phyloP scores from a whole-genome alignment of 2,797 vertebrate genomes.

The Knipowitschia caucasica region DNA sequence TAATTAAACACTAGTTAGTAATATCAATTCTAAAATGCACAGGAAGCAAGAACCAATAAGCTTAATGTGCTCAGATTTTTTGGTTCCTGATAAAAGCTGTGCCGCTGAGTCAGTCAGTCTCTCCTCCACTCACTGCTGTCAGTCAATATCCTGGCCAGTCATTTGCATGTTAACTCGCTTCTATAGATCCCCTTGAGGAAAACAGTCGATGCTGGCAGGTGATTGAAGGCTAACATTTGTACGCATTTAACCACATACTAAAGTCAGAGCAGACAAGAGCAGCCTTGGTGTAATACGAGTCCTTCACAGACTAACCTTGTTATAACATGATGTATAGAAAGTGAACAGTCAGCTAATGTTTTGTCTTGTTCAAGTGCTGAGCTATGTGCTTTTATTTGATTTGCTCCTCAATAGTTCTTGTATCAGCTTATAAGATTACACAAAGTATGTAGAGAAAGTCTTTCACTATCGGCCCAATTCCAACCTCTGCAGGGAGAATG shows the following conservation, averaged over 20 bases:
- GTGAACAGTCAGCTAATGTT: neutral
- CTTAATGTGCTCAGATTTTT: too few species aligned
- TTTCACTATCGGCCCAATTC: too few species aligned
- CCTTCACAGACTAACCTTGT: neutral
- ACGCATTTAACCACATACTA: conserved; percentile 11
- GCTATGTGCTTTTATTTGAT: neutral
- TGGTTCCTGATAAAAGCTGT: too few species aligned
- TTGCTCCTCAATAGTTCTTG: too few species aligned
- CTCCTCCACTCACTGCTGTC: conserved; percentile 29
- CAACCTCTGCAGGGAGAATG: too few species aligned
- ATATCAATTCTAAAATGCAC: too few species aligned
- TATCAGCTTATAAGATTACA: too few species aligned
- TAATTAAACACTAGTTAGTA: too few species aligned
- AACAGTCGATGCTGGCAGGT: conserved; percentile 13
- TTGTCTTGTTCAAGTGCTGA: neutral
- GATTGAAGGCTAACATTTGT: conserved; percentile 16
- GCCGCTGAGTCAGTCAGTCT: too few species aligned
- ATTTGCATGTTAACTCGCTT: conserved; percentile 47
- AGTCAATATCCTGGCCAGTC: conserved; percentile 35
- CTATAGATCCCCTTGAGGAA: conserved; percentile 12
- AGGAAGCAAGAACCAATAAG: too few species aligned
- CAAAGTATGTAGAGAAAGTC: too few species aligned
- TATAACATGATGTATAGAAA: neutral
- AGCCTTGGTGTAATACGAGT: neutral
- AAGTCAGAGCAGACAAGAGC: conserved; percentile 1